phyloP scores from a whole-genome alignment of 2,113 vertebrate species.

The Stomatorhinus ivindoensis region DNA sequence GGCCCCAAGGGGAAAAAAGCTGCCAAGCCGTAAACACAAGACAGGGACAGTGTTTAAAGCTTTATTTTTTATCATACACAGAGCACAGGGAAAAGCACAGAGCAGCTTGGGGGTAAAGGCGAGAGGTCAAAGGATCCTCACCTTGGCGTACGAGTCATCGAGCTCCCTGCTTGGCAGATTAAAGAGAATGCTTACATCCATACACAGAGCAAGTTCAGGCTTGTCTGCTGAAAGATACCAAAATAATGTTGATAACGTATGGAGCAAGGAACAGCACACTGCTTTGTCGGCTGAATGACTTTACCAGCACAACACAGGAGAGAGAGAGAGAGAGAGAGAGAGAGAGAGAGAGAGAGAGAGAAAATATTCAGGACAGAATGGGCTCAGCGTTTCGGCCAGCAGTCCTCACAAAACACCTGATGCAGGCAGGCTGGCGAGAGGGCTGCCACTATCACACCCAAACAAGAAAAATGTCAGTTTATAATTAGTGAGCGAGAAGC shows the following conservation, averaged over 20 bases:
- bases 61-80: neutral
- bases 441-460: neutral
- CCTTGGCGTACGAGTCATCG: neutral
- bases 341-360: neutral
- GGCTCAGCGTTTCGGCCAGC: neutral
- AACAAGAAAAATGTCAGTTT: neutral
- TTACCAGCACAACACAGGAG: neutral
- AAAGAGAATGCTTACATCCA: neutral
- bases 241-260: neutral
- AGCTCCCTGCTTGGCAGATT: neutral
- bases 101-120: neutral
- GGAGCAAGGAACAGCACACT: neutral
- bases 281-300: neutral
- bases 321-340: neutral
- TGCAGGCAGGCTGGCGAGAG: neutral
- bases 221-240: neutral
- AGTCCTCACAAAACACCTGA: neutral
- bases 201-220: neutral
- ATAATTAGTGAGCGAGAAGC: neutral
- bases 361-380: neutral
- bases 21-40: neutral
- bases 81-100: neutral
- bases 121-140: neutral
- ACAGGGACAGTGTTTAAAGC: neutral
- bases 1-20: neutral